A percentile compares a stretch with the other conserved stretches of the same genome.
These are phyloP conservation scores for Apis cerana DNA, from an alignment of 1,140 invertebrate genomes.

Conservation along the genomic window DNA sequence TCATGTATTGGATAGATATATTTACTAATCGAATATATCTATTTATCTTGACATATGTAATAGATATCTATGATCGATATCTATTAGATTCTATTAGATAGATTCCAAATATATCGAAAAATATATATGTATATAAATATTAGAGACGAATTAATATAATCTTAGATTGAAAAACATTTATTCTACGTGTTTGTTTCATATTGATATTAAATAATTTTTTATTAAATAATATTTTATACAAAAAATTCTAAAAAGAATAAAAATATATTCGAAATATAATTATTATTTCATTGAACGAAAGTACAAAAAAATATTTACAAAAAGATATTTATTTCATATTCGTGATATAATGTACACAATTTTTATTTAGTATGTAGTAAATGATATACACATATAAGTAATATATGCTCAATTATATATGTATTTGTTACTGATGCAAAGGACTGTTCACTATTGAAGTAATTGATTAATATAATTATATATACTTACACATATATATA, in stretches of 20 bases:
- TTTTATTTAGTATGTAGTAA: not conserved
- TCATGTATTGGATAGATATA: no score
- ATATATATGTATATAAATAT: no score
- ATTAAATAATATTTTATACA: constrained; percentile 1
- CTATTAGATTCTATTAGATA: no score
- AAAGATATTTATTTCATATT: not conserved
- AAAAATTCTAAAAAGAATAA: not conserved
- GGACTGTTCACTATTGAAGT: not conserved
- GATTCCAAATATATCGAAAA: no score
- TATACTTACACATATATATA: not conserved
- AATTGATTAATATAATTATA: not conserved
- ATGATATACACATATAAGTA: not conserved
- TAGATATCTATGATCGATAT: no score
- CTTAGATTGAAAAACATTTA: not conserved
- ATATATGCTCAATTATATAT: constrained; percentile 15
- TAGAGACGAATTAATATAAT: no score
- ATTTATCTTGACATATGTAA: not conserved
- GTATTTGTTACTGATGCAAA: not conserved
- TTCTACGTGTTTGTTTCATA: not conserved
- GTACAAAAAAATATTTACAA: not conserved
- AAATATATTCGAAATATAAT: not conserved
- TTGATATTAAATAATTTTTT: not conserved
- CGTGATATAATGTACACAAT: not conserved
- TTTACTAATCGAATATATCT: not conserved
- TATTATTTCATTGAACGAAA: not conserved